These are phyloP conservation scores for Hyla sarda DNA, from an alignment of 2,113 vertebrate genomes.

Conservation along the genomic window DNA sequence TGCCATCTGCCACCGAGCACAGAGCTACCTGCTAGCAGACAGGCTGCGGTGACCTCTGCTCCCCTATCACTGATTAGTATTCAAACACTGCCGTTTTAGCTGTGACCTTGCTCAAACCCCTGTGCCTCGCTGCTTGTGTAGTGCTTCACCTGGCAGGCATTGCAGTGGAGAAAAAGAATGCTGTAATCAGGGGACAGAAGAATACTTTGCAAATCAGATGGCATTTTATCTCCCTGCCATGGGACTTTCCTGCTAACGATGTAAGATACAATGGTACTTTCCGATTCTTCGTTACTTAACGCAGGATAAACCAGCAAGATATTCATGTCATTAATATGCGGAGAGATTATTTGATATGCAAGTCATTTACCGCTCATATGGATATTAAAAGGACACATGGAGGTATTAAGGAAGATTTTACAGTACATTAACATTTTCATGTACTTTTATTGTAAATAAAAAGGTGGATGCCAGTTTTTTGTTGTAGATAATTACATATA, in stretches of 20 bases:
- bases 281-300: background rate
- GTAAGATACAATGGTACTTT: constrained; percentile 59
- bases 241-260: constrained; percentile 73
- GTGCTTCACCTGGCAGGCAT: constrained; percentile 82
- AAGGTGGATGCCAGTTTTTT: background rate
- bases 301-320: background rate
- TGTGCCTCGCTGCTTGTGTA: constrained; percentile 74
- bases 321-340: background rate
- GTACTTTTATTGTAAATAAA: too few relatives aligned
- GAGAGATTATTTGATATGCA: background rate
- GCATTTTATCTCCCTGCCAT: constrained; percentile 71
- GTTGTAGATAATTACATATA: too few relatives aligned
- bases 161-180: constrained; percentile 75
- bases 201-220: constrained; percentile 79
- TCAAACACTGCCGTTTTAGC: constrained; percentile 79
- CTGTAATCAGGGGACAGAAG: constrained; percentile 78
- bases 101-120: constrained; percentile 77
- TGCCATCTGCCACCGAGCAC: constrained; percentile 85
- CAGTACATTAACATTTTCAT: background rate
- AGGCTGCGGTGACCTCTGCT: constrained; percentile 78
- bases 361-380: background rate
- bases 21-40: constrained; percentile 81
- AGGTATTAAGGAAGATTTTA: background rate
- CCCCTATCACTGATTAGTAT: constrained; percentile 81
- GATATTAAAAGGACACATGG: background rate